Conservation (phyloP, 1,140 invertebrate genomes). For the Belonocnema kinseyi region DNA sequence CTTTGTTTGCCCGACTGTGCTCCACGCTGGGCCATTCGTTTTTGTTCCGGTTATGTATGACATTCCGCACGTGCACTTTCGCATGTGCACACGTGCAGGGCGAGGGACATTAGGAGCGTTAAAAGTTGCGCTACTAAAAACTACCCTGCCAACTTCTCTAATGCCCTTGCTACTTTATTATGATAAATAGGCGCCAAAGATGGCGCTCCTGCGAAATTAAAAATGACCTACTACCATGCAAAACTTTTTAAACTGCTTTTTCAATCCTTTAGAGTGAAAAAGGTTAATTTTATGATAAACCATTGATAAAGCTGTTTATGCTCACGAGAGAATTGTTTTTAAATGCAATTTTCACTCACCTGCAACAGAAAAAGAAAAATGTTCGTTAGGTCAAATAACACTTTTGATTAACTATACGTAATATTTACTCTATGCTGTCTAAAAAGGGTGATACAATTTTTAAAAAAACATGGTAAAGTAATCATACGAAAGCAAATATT, state of each 20-base stretch:
- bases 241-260: neutral
- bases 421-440: no score
- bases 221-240: neutral
- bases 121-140: conserved; percentile 20
- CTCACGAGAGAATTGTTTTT: no score
- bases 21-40: neutral
- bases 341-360: no score
- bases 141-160: conserved; percentile 12
- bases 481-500: no score
- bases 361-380: no score
- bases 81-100: neutral
- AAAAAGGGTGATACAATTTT: no score
- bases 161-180: conserved; percentile 26
- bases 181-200: conserved; percentile 20
- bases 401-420: no score
- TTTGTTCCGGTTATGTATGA: conserved; percentile 3
- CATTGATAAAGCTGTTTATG: no score
- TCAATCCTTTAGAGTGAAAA: neutral
- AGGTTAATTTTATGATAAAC: neutral
- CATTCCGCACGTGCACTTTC: no score
- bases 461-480: no score
- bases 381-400: no score
- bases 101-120: conserved; percentile 10
- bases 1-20: no score
- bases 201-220: conserved; percentile 2